Percentiles rank a stretch among this genome's conserved stretches.
These are phyloP conservation scores for Thera obeliscata DNA, from an alignment of 2,888 invertebrate genomes.

Conservation along the genomic window DNA sequence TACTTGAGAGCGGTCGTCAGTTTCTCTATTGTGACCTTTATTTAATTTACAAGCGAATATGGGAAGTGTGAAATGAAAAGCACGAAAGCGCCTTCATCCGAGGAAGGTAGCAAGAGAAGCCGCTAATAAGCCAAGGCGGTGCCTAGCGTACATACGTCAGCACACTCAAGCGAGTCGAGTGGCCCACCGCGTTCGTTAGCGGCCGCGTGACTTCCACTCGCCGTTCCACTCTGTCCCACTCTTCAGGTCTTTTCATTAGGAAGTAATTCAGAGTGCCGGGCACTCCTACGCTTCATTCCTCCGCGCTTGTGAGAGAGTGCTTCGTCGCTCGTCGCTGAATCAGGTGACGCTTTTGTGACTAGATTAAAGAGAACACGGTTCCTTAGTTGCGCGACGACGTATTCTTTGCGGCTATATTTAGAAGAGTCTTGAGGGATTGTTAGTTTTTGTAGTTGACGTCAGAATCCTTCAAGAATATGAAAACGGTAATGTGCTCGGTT, in stretches of 20 bases:
- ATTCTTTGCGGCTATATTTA: slow-evolving; percentile 74
- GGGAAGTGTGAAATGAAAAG: slow-evolving; percentile 14
- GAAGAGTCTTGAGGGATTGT: slow-evolving; percentile 57
- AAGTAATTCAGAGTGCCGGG: slow-evolving; percentile 80
- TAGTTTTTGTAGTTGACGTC: slow-evolving; percentile 30
- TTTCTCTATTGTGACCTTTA: background rate
- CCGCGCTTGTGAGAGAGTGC: slow-evolving; percentile 76
- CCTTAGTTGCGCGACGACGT: slow-evolving; percentile 64
- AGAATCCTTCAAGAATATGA: slow-evolving; percentile 18
- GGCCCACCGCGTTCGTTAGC: slow-evolving; percentile 80
- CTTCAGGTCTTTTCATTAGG: slow-evolving; percentile 83
- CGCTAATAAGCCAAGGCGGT: slow-evolving; percentile 58
- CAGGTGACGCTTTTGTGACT: slow-evolving; percentile 83
- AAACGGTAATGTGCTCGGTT: background rate
- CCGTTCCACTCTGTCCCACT: slow-evolving; percentile 71
- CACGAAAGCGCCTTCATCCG: slow-evolving; percentile 22
- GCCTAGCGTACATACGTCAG: slow-evolving; percentile 54
- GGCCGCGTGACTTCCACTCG: slow-evolving; percentile 71
- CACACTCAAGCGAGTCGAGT: slow-evolving; percentile 68
- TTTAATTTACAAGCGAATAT: slow-evolving; percentile 1
- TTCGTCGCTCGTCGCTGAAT: slow-evolving; percentile 72
- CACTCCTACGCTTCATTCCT: slow-evolving; percentile 83
- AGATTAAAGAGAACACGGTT: slow-evolving; percentile 82
- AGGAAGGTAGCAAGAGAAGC: slow-evolving; percentile 14
- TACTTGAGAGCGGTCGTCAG: background rate